These are phyloP conservation scores for Sussaba pulchella DNA, from an alignment of 2,888 invertebrate genomes.

Conservation along the genomic window DNA sequence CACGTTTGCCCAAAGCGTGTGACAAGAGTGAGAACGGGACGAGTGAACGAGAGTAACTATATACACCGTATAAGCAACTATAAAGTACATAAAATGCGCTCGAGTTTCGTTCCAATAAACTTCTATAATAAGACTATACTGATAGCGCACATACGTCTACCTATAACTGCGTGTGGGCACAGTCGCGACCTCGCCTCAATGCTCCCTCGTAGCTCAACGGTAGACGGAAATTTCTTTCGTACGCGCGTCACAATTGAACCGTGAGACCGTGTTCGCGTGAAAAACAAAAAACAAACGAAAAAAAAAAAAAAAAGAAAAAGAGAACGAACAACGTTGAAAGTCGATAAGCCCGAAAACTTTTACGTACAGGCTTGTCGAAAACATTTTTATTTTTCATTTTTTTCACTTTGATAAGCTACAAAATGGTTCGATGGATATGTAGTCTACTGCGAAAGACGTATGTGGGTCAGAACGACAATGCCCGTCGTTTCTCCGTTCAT, in stretches of 20 bases:
- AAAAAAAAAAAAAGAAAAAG: no score
- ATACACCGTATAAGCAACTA: slow-evolving; percentile 2
- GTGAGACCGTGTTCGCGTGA: no score
- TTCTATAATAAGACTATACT: slow-evolving; percentile 20
- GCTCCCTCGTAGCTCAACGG: not conserved
- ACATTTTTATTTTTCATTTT: not conserved
- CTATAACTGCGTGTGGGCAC: not conserved
- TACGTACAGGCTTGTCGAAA: slow-evolving; percentile 7
- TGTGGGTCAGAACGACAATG: slow-evolving; percentile 7
- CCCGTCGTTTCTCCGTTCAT: not conserved
- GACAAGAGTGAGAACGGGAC: slow-evolving; percentile 17
- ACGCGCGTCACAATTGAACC: slow-evolving; percentile 16
- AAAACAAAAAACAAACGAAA: not conserved
- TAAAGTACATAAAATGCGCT: slow-evolving; percentile 30
- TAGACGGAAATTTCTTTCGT: not conserved
- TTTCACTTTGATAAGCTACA: slow-evolving; percentile 3
- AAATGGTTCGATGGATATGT: slow-evolving; percentile 5
- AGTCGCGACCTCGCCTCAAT: not conserved
- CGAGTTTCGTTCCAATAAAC: slow-evolving; percentile 48
- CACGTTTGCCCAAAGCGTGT: slow-evolving; percentile 14
- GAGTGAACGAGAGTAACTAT: not conserved
- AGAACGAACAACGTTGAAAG: not conserved
- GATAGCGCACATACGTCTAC: slow-evolving; percentile 2
- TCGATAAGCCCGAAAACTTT: slow-evolving; percentile 8
- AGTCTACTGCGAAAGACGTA: not conserved